These are phyloP conservation scores for Albula glossodonta DNA, from an alignment of 2,113 vertebrate genomes.

Conservation along the genomic window DNA sequence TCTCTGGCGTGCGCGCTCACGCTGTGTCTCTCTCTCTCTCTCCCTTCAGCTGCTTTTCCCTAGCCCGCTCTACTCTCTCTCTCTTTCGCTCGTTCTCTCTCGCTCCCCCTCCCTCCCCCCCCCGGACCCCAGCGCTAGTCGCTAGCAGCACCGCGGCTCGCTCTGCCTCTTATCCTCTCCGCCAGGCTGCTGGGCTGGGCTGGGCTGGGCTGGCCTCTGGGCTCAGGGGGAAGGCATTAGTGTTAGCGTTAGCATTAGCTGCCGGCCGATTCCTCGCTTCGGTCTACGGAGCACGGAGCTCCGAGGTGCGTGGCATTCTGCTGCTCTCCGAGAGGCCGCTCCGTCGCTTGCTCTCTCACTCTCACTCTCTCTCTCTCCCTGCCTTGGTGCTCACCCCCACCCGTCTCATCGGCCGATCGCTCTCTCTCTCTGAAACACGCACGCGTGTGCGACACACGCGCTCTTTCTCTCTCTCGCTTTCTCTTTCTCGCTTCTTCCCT, in stretches of 20 bases:
- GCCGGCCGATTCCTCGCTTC: not conserved
- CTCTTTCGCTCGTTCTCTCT: constrained; percentile 18
- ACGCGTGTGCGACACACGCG: not conserved
- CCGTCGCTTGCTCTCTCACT: not conserved
- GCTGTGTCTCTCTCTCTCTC: constrained; percentile 31
- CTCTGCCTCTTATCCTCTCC: not conserved
- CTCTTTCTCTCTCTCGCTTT: not conserved
- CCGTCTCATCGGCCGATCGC: not conserved
- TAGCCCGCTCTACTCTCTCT: not conserved
- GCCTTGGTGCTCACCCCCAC: not conserved
- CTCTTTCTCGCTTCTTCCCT: constrained; percentile 3
- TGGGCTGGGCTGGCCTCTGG: not conserved
- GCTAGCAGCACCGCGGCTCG: not conserved
- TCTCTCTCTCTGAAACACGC: not conserved
- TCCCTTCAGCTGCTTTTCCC: constrained; percentile 34
- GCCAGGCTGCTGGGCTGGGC: not conserved
- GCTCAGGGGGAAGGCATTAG: not conserved
- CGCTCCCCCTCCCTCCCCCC: no score
- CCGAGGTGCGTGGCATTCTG: not conserved
- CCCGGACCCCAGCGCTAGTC: no score
- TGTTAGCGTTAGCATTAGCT: not conserved
- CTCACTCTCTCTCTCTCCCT: not conserved
- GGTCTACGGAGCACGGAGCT: not conserved
- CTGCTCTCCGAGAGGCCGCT: not conserved
- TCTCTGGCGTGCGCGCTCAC: constrained; percentile 49